Evolutionary conservation across 2,888 invertebrate species (phyloP).

Genomic region (Torymus auratus): DNA sequence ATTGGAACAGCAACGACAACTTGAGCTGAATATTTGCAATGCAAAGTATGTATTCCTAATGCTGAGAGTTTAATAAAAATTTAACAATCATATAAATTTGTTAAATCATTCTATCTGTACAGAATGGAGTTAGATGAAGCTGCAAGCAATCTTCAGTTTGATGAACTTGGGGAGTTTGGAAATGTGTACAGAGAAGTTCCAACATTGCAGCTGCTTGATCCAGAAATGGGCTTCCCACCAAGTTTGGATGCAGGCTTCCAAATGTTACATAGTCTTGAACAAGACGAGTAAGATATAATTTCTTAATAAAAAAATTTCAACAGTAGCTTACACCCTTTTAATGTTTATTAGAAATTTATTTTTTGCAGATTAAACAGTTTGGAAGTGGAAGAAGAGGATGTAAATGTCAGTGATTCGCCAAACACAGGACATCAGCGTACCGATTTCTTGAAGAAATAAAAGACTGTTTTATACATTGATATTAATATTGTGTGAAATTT

Average conservation of each 20-base stretch:
- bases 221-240: conserved; percentile 76
- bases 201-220: conserved; percentile 74
- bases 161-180: conserved; percentile 73
- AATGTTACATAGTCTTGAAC: conserved; percentile 82
- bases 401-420: conserved; percentile 69
- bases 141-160: conserved; percentile 71
- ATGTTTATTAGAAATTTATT: too few species aligned
- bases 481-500: conserved; percentile 20
- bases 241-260: conserved; percentile 82
- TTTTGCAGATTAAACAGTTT: conserved; percentile 69
- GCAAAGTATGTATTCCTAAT: conserved; percentile 63
- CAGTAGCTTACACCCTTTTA: too few species aligned
- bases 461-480: conserved; percentile 46
- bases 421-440: conserved; percentile 62
- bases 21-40: conserved; percentile 67
- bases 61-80: neutral
- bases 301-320: too few species aligned
- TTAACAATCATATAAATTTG: conserved; percentile 2
- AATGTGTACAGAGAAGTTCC: conserved; percentile 73
- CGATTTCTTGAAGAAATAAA: conserved; percentile 59
- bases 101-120: conserved; percentile 29
- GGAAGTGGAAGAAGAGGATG: conserved; percentile 72
- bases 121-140: conserved; percentile 74
- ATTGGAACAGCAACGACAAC: conserved; percentile 69
- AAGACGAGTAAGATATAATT: conserved; percentile 76